Evolutionary conservation across 2,797 vertebrate species (phyloP), one percentile per base, ranked within the genome.

Genomic region (Linurgus olivaceus): DNA sequence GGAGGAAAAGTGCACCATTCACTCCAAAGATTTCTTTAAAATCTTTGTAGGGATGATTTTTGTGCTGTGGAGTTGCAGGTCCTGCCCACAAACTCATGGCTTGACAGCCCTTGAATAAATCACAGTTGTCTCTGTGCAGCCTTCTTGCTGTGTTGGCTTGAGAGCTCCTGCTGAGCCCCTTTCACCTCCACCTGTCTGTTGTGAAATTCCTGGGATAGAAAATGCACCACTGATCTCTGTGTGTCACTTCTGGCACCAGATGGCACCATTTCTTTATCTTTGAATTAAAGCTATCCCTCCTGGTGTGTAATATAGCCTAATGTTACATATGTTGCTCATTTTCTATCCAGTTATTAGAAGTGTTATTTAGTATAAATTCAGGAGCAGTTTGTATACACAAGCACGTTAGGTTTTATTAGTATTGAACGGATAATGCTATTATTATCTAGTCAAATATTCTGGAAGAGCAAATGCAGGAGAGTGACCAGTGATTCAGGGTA

Each of bases 241-340:
- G 24, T 87, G 55, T 83, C 40, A n/a, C 21, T 93, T 84, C 14
- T 26, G 61, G 25, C 96, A 79, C 79, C 83, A 96, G 96, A 35
- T 93, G 94, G 92, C 96, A 86, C 58, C 24, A 73, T 95, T 94
- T 83, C 66, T 79, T 88, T 50, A 35, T 4, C 26, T 81, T 47
- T 35, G 21, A 65, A 66, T 80, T 58, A 48, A 68, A 86, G 35
- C 33, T 28, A 0, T 24, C 9, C 52, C 11, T 67, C 17, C 24
- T 55, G 2, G 37, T 47, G 3, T 5, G 15, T 37, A 61, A 4
- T 44, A 9, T 4, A 58, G 55, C 4, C 5, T 57, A 18, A 31
- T 28, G 7, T 57, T 71, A 17, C 16, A 51, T 11, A 5, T 9
- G 9, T 66, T 86, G 40, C 33, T 81, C 21, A 7, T 87, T 93